These are phyloP conservation scores for Eulemur rufifrons DNA, from an alignment of 2,113 vertebrate species.

Conservation along the genomic window DNA sequence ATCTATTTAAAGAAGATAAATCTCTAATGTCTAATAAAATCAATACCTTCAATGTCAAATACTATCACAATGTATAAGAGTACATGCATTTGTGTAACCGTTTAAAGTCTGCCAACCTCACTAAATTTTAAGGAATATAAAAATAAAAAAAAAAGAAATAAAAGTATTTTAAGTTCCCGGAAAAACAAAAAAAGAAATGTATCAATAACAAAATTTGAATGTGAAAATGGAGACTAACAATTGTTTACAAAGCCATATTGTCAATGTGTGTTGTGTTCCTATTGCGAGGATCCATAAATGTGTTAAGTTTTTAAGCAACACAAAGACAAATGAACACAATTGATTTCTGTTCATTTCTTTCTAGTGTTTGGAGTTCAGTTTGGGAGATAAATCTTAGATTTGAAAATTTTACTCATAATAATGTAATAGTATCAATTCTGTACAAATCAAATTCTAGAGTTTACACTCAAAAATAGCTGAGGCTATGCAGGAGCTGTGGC, in stretches of 20 bases:
- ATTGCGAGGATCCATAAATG: not conserved
- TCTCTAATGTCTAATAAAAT: not conserved
- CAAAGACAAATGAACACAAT: not conserved
- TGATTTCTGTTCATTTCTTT: not conserved
- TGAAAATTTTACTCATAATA: not conserved
- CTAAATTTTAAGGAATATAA: not conserved
- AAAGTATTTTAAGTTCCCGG: not conserved
- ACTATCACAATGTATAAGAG: not conserved
- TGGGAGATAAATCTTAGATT: not conserved
- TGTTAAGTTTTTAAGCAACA: not conserved
- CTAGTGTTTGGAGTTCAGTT: not conserved
- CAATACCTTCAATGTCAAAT: not conserved
- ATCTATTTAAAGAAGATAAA: not conserved
- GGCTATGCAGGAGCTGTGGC: not conserved
- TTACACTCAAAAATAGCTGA: not conserved
- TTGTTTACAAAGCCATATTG: not conserved
- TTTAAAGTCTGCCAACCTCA: not conserved
- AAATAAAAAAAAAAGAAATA: too few relatives aligned
- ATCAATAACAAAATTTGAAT: constrained; percentile 26
- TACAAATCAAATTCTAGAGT: not conserved
- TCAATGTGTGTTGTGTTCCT: constrained; percentile 9
- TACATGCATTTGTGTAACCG: not conserved
- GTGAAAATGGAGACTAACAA: not conserved
- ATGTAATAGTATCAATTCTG: not conserved
- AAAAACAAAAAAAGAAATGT: not conserved